These are phyloP conservation scores for Diploscapter pachys DNA, from an alignment of 1,140 invertebrate genomes.

Conservation along the genomic window DNA sequence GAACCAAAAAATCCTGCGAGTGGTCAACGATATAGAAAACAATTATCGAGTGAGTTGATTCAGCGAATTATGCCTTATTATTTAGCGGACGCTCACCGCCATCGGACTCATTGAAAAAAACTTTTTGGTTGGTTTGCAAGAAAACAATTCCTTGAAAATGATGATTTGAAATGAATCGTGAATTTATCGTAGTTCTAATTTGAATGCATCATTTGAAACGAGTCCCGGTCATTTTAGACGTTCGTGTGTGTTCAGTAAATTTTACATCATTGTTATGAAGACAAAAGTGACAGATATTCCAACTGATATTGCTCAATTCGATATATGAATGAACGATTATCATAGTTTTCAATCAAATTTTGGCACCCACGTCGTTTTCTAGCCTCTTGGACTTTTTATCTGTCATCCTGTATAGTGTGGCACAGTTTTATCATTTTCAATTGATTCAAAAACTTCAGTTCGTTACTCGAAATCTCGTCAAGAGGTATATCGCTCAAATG, in stretches of 20 bases:
- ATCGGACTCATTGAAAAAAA: slow-evolving; percentile 23
- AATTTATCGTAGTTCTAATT: too few relatives aligned
- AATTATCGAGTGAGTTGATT: slow-evolving; percentile 39
- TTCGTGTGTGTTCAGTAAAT: too few relatives aligned
- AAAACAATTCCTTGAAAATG: too few relatives aligned
- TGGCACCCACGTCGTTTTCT: neutral
- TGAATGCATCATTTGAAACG: too few relatives aligned
- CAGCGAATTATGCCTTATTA: slow-evolving; percentile 10
- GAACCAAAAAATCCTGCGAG: slow-evolving; percentile 42
- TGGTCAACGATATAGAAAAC: slow-evolving; percentile 40
- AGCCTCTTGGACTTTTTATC: neutral
- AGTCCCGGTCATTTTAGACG: too few relatives aligned
- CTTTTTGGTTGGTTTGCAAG: slow-evolving; percentile 16
- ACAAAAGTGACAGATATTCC: too few relatives aligned
- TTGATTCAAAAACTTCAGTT: slow-evolving; percentile 60
- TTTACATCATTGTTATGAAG: too few relatives aligned
- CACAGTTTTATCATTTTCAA: neutral
- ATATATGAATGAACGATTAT: too few relatives aligned
- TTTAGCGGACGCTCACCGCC: slow-evolving; percentile 38
- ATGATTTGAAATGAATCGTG: too few relatives aligned
- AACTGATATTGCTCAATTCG: too few relatives aligned
- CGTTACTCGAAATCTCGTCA: slow-evolving; percentile 74
- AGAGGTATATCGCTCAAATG: slow-evolving; percentile 78
- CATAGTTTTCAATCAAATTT: neutral
- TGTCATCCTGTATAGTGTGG: neutral